Base-by-base conservation (phyloP, 2,797 vertebrate species). In the Alca torda region DNA sequence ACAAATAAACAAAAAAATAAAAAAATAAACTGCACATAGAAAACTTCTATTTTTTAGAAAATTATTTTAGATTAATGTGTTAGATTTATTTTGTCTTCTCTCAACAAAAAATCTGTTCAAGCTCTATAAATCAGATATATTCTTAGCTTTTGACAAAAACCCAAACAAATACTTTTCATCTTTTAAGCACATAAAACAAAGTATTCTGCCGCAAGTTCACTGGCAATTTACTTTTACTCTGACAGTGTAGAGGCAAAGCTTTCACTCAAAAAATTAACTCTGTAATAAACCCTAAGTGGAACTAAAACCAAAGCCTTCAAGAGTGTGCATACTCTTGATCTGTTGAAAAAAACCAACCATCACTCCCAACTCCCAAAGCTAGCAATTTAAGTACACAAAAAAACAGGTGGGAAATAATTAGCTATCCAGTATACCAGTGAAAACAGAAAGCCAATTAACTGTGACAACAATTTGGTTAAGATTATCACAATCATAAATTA, bases 401-500 rank as follows among this genome's bases (percentile, higher is more conserved):
- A 45, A 88, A 45, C 70, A 28, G 8, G 17, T 72, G 67, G 37
- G 41, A 72, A 89, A 84, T 79, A 94, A 95, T 73, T 72, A 98
- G 61, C 39, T 83, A 95, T 57, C 41, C 59, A 54, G 68, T 39
- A 89, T 15, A 61, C 25, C 92, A 72, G 53, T 53, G 88, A 97
- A 96, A 92, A 16, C 57, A 96, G 84, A 85, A 97, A 64, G 73
- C n/a, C 72, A 96, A 95, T 97, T 97, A 97, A 74, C 3, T 65
- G 21, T 79, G 76, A 96, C 33, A 96, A 89, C 21, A 89, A 87
- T 92, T 90, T 73, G 51, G 45, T 67, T 77, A 95, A 67, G 45
- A 90, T 77, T 94, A 89, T 18, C 81, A 56, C 56, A 97, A 94
- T 76, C 76, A 87, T 50, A 92, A 54, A 46, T 63, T 50, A 61